These are phyloP conservation scores for Acanthosepion esculentum DNA, from an alignment of 2,888 invertebrate species.

Conservation along the genomic window DNA sequence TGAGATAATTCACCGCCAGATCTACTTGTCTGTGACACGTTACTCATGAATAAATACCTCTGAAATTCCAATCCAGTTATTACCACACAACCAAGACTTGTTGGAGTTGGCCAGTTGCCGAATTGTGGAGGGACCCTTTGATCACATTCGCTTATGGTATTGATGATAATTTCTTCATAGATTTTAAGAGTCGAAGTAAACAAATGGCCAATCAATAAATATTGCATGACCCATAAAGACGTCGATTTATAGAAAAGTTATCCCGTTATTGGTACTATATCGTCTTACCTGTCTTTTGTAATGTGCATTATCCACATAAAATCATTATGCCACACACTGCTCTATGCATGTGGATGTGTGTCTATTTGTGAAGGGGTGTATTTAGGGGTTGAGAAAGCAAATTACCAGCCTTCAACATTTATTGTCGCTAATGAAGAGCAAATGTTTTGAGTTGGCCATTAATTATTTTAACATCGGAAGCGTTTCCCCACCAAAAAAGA, in stretches of 20 bases:
- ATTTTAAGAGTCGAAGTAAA: too few relatives aligned
- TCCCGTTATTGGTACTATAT: not conserved
- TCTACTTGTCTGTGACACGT: too few relatives aligned
- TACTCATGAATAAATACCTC: too few relatives aligned
- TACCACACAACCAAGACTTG: too few relatives aligned
- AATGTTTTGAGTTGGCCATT: not conserved
- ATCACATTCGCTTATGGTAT: too few relatives aligned
- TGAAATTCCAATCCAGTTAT: too few relatives aligned
- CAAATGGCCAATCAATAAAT: not conserved
- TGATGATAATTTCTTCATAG: too few relatives aligned
- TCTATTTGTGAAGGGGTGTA: not conserved
- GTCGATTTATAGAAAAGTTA: not conserved
- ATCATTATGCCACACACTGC: not conserved
- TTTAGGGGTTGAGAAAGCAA: not conserved
- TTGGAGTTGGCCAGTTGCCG: too few relatives aligned
- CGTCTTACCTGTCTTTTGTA: not conserved
- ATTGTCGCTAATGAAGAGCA: slow-evolving; percentile 12
- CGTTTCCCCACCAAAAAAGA: not conserved
- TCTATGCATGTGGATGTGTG: not conserved
- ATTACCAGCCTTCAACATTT: slow-evolving; percentile 17
- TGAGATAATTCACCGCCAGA: too few relatives aligned
- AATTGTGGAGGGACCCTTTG: too few relatives aligned
- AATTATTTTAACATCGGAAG: not conserved
- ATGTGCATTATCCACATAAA: not conserved
- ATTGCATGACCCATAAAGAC: not conserved